These are phyloP conservation scores for Lepidochitona cinerea DNA, from an alignment of 2,888 invertebrate species.

Conservation along the genomic window DNA sequence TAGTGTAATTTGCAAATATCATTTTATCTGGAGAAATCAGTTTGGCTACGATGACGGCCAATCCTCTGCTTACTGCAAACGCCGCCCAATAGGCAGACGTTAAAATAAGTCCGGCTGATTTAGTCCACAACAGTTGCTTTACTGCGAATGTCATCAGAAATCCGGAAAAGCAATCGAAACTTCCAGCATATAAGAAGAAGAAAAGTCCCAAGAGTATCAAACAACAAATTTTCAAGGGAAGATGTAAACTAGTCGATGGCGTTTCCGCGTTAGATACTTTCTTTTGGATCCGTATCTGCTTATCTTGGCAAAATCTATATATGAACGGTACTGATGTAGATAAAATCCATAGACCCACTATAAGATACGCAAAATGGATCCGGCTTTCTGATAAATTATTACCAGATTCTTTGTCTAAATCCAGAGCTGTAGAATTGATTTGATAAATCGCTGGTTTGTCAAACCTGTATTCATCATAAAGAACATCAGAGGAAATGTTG, in stretches of 20 bases:
- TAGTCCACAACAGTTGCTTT: slow-evolving; percentile 56
- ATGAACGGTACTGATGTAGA: background rate
- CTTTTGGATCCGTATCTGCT: background rate
- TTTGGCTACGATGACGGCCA: slow-evolving; percentile 64
- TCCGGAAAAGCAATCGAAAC: slow-evolving; percentile 68
- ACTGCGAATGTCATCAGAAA: slow-evolving; percentile 67
- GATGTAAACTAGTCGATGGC: background rate
- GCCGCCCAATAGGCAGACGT: slow-evolving; percentile 70
- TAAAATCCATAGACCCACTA: background rate
- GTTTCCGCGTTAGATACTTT: background rate
- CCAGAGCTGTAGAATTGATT: background rate
- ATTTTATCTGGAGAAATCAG: slow-evolving; percentile 61
- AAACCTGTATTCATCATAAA: background rate
- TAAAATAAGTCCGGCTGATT: slow-evolving; percentile 56
- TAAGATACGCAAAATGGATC: background rate
- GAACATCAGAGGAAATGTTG: background rate
- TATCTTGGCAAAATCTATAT: background rate
- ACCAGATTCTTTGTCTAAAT: background rate
- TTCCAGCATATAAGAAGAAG: slow-evolving; percentile 66
- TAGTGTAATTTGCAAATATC: slow-evolving; percentile 52
- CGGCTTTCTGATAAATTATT: background rate
- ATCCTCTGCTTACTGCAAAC: slow-evolving; percentile 66
- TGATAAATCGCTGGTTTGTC: background rate
- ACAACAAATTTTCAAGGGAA: background rate
- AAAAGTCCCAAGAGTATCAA: slow-evolving; percentile 61